A percentile compares a stretch with the other conserved stretches of the same genome.
Evolutionary conservation across 1,140 invertebrate genomes (phyloP).

Genomic region (Catajapyx aquilonaris): DNA sequence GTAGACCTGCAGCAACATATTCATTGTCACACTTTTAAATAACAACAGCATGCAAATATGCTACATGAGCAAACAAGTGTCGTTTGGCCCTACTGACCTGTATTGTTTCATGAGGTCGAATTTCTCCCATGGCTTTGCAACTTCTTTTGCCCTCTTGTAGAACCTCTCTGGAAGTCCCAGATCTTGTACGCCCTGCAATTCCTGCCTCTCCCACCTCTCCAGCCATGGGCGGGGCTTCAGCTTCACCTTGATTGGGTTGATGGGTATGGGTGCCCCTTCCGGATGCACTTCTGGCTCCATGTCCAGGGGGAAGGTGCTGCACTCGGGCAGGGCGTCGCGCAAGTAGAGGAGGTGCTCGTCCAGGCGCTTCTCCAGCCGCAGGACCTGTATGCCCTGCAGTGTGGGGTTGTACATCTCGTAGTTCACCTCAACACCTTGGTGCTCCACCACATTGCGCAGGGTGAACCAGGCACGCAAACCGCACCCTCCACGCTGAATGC

Average conservation of each 20-base stretch:
- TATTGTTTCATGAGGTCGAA: conserved; percentile 89
- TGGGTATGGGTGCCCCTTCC: conserved; percentile 54
- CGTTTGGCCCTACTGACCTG: conserved; percentile 28
- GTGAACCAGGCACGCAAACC: conserved; percentile 68
- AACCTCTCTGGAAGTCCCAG: conserved; percentile 35
- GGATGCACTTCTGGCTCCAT: conserved; percentile 65
- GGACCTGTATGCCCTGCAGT: conserved; percentile 70
- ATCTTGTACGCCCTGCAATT: conserved; percentile 52
- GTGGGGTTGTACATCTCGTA: conserved; percentile 91
- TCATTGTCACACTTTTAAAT: neutral
- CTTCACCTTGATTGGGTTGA: conserved; percentile 66
- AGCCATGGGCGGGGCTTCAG: conserved; percentile 72
- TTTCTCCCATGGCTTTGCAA: conserved; percentile 59
- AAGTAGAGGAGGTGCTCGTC: conserved; percentile 81
- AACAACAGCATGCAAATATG: neutral
- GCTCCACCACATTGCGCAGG: conserved; percentile 81
- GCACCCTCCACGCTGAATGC: conserved; percentile 57
- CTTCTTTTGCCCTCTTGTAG: conserved; percentile 28
- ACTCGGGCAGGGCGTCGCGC: conserved; percentile 78
- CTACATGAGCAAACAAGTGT: neutral
- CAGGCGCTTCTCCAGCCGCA: conserved; percentile 77
- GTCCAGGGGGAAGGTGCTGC: conserved; percentile 79
- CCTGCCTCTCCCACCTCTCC: conserved; percentile 57
- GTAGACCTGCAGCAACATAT: conserved; percentile 32
- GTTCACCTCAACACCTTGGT: conserved; percentile 60